Evolutionary conservation across 2,888 invertebrate genomes (phyloP).

Genomic region (Operophtera brumata): DNA sequence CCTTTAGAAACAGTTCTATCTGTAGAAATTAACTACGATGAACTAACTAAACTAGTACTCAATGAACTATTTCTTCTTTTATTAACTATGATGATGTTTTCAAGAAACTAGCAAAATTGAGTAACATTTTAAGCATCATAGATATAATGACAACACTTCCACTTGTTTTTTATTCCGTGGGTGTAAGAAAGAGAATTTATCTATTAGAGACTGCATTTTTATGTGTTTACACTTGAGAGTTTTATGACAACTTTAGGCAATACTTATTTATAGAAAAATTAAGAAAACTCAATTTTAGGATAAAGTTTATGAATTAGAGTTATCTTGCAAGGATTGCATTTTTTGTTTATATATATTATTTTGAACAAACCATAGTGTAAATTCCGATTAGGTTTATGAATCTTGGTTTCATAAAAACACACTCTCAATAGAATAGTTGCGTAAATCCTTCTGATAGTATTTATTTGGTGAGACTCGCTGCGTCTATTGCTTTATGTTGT

Average conservation of each 20-base stretch:
- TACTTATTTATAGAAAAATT: conserved; percentile 62
- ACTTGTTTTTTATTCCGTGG: conserved; percentile 17
- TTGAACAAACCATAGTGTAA: conserved; percentile 7
- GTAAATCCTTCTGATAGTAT: not conserved
- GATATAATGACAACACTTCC: conserved; percentile 5
- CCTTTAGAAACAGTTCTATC: too few species aligned
- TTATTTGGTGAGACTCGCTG: conserved; percentile 3
- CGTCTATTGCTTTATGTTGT: conserved; percentile 34
- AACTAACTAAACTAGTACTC: too few species aligned
- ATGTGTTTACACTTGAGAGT: conserved; percentile 52
- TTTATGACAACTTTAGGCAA: conserved; percentile 58
- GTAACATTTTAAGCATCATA: too few species aligned
- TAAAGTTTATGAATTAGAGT: conserved; percentile 36
- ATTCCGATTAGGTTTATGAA: not conserved
- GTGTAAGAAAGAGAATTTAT: conserved; percentile 40
- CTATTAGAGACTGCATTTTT: conserved; percentile 61
- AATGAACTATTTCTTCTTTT: too few species aligned
- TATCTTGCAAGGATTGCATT: conserved; percentile 29
- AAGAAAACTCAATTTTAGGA: conserved; percentile 50
- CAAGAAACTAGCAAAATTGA: too few species aligned
- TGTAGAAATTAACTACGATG: too few species aligned
- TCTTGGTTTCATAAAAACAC: too few species aligned
- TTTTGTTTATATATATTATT: conserved; percentile 17
- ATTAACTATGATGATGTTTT: too few species aligned
- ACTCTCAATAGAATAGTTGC: not conserved